A percentile compares a stretch with the other conserved stretches of the same genome.
These are phyloP conservation scores for Pipra filicauda DNA, from an alignment of 2,113 vertebrate genomes.

Conservation along the genomic window DNA sequence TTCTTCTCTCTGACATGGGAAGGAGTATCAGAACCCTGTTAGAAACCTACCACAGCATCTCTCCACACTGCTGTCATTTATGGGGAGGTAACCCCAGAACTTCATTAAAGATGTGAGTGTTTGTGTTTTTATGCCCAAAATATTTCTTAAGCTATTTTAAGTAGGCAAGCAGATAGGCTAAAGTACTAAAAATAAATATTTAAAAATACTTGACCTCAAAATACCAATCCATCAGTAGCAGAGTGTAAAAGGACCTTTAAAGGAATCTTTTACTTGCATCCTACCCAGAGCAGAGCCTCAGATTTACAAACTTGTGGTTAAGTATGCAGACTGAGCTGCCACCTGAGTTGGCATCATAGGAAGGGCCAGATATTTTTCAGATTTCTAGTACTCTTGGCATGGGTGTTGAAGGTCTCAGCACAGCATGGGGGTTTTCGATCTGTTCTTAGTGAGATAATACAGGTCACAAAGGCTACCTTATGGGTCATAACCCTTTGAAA, in stretches of 20 bases:
- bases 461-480: not conserved
- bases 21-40: not conserved
- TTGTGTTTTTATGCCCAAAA: conserved; percentile 12
- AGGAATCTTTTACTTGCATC: not conserved
- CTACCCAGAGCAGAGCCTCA: not conserved
- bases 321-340: not conserved
- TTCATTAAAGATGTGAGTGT: not conserved
- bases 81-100: not conserved
- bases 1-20: not conserved
- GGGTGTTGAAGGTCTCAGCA: not conserved
- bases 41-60: not conserved
- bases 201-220: conserved; percentile 57
- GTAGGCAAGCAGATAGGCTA: conserved; percentile 7
- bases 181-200: conserved; percentile 41
- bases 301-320: conserved; percentile 19
- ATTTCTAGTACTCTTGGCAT: not conserved
- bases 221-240: not conserved
- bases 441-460: not conserved
- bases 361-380: not conserved
- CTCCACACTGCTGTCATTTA: not conserved
- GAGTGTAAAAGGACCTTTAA: not conserved
- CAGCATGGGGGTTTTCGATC: not conserved
- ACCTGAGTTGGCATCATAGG: not conserved
- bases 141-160: conserved; percentile 42
- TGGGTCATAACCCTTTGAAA: not conserved